phyloP scores from a whole-genome alignment of 2,888 invertebrate genomes.

The Pollenia angustigena region DNA sequence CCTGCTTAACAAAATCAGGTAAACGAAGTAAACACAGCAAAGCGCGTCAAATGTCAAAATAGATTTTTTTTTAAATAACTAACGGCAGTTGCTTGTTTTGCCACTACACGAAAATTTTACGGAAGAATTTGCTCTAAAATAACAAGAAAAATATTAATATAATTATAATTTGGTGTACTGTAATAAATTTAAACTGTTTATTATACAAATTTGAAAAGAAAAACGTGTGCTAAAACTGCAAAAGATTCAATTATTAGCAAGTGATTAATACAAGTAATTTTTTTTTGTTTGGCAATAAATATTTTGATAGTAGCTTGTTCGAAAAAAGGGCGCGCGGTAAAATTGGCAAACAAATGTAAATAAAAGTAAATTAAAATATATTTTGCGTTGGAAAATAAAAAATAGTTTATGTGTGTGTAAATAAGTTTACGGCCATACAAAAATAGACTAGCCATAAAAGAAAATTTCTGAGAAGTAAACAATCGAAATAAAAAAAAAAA shows the following conservation, averaged over 20 bases:
- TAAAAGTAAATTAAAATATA: constrained; percentile 18
- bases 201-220: constrained; percentile 27
- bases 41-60: constrained; percentile 73
- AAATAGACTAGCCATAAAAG: background rate
- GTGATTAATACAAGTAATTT: background rate
- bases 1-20: background rate
- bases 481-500: background rate
- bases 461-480: constrained; percentile 5
- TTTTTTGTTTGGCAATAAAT: constrained; percentile 1
- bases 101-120: constrained; percentile 50
- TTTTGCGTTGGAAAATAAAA: constrained; percentile 16
- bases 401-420: background rate
- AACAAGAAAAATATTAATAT: constrained; percentile 48
- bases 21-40: constrained; percentile 63
- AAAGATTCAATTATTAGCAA: constrained; percentile 1
- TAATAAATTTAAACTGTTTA: constrained; percentile 34
- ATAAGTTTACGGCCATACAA: constrained; percentile 8
- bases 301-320: constrained; percentile 24
- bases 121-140: constrained; percentile 46
- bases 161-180: constrained; percentile 14
- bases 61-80: constrained; percentile 70
- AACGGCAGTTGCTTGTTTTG: constrained; percentile 75
- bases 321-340: constrained; percentile 38
- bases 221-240: background rate
- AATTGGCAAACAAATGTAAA: constrained; percentile 49